Evolutionary conservation across 2,113 vertebrate genomes (phyloP).

Genomic region (Conger conger): DNA sequence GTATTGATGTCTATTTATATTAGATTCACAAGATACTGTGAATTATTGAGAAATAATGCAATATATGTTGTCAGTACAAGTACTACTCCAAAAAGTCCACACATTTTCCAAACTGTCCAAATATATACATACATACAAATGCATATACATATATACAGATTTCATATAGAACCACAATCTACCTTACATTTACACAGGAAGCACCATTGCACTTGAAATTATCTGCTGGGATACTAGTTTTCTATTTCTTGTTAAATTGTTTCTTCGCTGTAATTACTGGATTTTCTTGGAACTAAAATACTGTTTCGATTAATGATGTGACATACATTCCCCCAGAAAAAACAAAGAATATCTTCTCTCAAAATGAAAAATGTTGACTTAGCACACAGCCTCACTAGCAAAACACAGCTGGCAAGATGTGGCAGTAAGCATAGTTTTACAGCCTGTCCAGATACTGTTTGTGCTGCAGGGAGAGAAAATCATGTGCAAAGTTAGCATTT

Average conservation of each 20-base stretch:
- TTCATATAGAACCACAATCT: neutral
- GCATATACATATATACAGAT: neutral
- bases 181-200: neutral
- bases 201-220: neutral
- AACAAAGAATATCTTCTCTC: neutral
- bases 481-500: neutral
- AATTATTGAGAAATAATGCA: neutral
- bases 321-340: neutral
- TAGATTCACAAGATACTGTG: too few species aligned
- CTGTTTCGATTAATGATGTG: neutral
- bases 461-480: neutral
- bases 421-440: neutral
- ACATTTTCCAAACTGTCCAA: too few species aligned
- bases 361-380: slow-evolving; percentile 3
- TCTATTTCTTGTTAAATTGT: neutral
- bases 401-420: neutral
- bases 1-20: too few species aligned
- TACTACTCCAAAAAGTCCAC: neutral
- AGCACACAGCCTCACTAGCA: neutral
- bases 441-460: neutral
- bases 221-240: neutral
- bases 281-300: neutral
- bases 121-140: neutral
- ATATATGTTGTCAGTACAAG: neutral
- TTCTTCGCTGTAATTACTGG: neutral